Evolutionary conservation across 2,797 vertebrate species (phyloP), one percentile per base, ranked within the genome.

Genomic region (Carduelis carduelis): DNA sequence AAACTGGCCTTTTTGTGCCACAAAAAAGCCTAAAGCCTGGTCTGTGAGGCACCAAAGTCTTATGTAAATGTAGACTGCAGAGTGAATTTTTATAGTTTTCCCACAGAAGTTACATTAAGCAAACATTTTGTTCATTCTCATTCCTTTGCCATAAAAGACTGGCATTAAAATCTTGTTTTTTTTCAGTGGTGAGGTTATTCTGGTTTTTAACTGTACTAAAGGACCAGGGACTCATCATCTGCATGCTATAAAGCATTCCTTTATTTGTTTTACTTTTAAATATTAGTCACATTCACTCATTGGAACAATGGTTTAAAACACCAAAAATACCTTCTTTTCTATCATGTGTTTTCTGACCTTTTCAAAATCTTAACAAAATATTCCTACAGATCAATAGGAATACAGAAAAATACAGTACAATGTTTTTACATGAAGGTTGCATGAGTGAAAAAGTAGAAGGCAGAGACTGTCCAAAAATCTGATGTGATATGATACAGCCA

Each of bases 351-450:
- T 84, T 87, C 56, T 92, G 89, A 91, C 60, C 87, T 95, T 93
- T 96, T 70, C 39, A 76, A 89, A 85, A 77, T 77, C 60, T 74
- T 92, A 83, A 89, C 56, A 90, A 90, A 89, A 84, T 87, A 70
- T 77, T 94, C 28, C 14, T 79, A 52, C 1, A 4, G 64, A 89
- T 82, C 87, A 87, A 41, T 37, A 59, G 17, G 26, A 27, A 27
- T 59, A 19, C 24, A 37, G 17, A 59, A 59, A 37, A 59, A 27
- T 37, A 19, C 6, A 27, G 17, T 27, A 59, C 24, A 59, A 19
- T 8, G 1, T 79, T 82, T 92, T 87, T 75, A n/a, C 44, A 32
- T 59, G 46, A 55, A 66, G 56, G 28, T 69, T 90, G 32, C 32
- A 19, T 13, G 28, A 82, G 19, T 26, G 35, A 28, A 59, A 59